Percentiles rank a stretch among this genome's conserved stretches.
phyloP scores from a whole-genome alignment of 1,140 invertebrate genomes.

The Solenopsis invicta region DNA sequence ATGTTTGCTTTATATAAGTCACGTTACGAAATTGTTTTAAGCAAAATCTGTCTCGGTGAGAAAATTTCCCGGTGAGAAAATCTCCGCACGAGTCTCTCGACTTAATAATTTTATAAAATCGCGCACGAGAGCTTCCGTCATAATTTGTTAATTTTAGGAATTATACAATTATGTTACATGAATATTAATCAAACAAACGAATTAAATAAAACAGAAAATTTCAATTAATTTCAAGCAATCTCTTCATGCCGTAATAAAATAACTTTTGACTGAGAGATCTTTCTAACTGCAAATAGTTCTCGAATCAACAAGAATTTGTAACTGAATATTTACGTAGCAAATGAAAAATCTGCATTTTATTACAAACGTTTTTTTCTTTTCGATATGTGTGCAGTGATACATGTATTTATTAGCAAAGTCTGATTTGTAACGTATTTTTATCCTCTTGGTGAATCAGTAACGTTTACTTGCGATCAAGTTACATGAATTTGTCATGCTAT shows the following conservation, averaged over 20 bases:
- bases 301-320: not conserved
- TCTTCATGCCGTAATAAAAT: not conserved
- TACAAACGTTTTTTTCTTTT: not conserved
- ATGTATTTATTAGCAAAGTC: not conserved
- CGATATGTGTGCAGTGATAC: not conserved
- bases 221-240: not conserved
- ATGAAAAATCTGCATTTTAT: not conserved
- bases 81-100: not conserved
- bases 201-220: not conserved
- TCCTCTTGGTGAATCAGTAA: not conserved
- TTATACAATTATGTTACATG: not conserved
- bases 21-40: not conserved
- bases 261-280: not conserved
- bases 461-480: not conserved
- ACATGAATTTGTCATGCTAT: conserved; percentile 17
- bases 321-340: not conserved
- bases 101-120: not conserved
- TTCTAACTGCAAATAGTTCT: not conserved
- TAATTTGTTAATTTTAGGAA: not conserved
- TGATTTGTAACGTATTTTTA: conserved; percentile 16
- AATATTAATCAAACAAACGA: not conserved
- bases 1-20: not conserved
- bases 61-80: not conserved
- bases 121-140: not conserved
- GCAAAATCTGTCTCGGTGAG: not conserved